Evolutionary conservation across 2,113 vertebrate species (phyloP).

Genomic region (Albula glossodonta): DNA sequence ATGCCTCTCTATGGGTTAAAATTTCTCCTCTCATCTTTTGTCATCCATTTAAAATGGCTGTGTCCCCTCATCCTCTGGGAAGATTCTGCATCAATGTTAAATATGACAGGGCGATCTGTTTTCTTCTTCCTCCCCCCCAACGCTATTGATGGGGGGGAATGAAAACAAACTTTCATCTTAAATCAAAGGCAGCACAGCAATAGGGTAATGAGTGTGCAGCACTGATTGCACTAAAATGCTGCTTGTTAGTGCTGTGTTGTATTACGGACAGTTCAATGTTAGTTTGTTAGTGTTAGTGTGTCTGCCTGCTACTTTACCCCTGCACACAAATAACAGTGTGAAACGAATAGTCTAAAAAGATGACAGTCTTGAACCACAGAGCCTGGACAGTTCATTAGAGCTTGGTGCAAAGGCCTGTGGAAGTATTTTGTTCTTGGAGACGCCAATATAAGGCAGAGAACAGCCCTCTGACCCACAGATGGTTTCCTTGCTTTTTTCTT

Average conservation of each 20-base stretch:
- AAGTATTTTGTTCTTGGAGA: neutral
- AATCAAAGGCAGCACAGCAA: conserved; percentile 3
- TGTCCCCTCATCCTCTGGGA: neutral
- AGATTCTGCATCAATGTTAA: neutral
- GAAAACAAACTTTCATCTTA: conserved; percentile 8
- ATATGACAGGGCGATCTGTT: conserved; percentile 17
- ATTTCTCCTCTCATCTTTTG: conserved; percentile 49
- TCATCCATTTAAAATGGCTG: conserved; percentile 13
- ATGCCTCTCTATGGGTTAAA: conserved; percentile 38
- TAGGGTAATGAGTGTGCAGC: conserved; percentile 7
- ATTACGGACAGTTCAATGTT: neutral
- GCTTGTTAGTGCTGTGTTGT: conserved; percentile 4
- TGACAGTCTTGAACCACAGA: neutral
- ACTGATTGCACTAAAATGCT: conserved; percentile 7
- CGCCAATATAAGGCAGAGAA: neutral
- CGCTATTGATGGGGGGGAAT: neutral
- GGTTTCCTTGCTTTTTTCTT: neutral
- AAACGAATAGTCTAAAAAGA: neutral
- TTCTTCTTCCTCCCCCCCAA: neutral
- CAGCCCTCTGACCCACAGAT: neutral
- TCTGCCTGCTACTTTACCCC: neutral
- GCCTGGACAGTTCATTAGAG: neutral
- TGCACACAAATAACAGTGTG: neutral
- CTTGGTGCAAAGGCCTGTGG: conserved; percentile 1
- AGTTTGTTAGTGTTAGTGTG: neutral